phyloP scores from a whole-genome alignment of 2,797 vertebrate genomes.

The Jordanella pulchra region DNA sequence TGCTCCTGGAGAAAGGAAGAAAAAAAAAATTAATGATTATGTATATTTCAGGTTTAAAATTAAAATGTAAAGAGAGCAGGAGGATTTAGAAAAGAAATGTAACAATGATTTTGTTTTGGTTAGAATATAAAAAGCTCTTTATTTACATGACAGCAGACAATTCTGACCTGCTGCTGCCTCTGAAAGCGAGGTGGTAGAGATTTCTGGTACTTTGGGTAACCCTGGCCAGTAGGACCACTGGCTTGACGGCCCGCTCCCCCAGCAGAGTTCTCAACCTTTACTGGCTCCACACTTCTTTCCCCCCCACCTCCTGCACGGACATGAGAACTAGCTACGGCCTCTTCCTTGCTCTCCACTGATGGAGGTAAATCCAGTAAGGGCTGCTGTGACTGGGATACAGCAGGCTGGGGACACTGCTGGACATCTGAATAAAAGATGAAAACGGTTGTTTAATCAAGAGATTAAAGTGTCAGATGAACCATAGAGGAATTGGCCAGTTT shows the following conservation, averaged over 20 bases:
- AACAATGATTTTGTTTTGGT: neutral
- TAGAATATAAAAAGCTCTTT: neutral
- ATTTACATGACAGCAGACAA: neutral
- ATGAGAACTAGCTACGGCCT: conserved; percentile 55
- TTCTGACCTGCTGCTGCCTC: conserved; percentile 90
- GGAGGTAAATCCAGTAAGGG: conserved; percentile 61
- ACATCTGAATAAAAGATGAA: conserved; percentile 63
- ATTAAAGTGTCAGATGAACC: neutral
- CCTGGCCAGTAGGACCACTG: conserved; percentile 77
- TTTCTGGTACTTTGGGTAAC: conserved; percentile 95
- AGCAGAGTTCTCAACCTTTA: conserved; percentile 80
- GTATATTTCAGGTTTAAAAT: neutral
- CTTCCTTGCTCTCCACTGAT: conserved; percentile 78
- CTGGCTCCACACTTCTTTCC: conserved; percentile 75
- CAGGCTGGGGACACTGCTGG: conserved; percentile 72
- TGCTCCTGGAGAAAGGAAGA: conserved; percentile 75
- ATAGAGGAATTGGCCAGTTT: neutral
- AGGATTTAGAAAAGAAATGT: neutral
- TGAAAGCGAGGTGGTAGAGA: conserved; percentile 93
- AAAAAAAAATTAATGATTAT: neutral
- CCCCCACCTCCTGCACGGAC: conserved; percentile 66
- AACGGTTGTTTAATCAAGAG: neutral
- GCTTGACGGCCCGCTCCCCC: conserved; percentile 77
- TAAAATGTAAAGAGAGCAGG: neutral
- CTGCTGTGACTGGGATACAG: conserved; percentile 66